Evolutionary conservation across 2,113 vertebrate species (phyloP), one percentile per base, ranked within the genome.

Genomic region (Leptobrachium leishanense): DNA sequence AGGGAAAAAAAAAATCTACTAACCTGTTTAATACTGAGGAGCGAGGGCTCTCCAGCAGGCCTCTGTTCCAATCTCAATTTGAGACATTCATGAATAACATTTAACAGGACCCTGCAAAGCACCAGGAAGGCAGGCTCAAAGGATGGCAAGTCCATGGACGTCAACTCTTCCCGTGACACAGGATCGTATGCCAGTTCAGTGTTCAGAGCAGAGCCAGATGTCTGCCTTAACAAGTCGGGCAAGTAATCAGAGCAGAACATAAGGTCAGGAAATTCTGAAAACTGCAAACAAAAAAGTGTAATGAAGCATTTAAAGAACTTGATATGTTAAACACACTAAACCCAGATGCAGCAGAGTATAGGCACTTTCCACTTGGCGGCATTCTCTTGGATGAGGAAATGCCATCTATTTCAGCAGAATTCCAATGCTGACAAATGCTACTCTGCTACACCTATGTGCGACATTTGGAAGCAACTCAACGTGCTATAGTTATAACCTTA

Each of bases 1-100:
- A 46, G 44, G 3, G 44, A 8, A 46, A 50, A 50, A 5, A 50
- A 68, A 84, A 8, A 50, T 50, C 46, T 64, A 76, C 91, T 77
- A 80, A 97, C 98, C 98, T 99, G 98, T 87, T 99, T 98, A 90
- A 99, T 99, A 81, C 98, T 99, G 90, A 99, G 87, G 82, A 99
- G 92, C 0, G 98, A 99, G 0, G 98, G 96, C 68, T 99, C 97
- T 68, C 98, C 98, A 40, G 98, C 98, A n/a, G 98, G 98, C 72
- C 96, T 92, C 87, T 99, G 98, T 74, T 99, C 98, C 87, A 99
- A 82, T 75, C 98, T 90, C 76, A 99, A 88, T 86, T 99, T 99
- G 85, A 99, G 96, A 90, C 98, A 99, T 84, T 99, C 98, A 2
- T 99, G 98, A 84, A 99, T 99, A 78, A 99, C 97, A 11, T 98